These are phyloP conservation scores for Tragelaphus strepsiceros DNA, from an alignment of 2,113 vertebrate genomes.

Conservation along the genomic window DNA sequence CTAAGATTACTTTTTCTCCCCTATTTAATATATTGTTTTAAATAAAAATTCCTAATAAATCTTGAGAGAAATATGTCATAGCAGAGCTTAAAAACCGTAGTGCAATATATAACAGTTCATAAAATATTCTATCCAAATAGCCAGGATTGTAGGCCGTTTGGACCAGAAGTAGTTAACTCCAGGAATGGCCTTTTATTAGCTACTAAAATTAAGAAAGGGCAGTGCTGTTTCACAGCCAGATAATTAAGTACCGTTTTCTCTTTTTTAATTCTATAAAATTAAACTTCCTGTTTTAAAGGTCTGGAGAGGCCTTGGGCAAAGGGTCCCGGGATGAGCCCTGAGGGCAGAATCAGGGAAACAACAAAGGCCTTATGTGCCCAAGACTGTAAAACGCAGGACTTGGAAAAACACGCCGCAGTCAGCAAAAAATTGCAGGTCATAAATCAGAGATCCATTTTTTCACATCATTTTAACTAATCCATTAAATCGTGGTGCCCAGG, in stretches of 20 bases:
- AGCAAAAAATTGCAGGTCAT: conserved; percentile 85
- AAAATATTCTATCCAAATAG: conserved; percentile 84
- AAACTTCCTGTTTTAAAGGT: conserved; percentile 88
- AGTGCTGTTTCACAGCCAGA: conserved; percentile 87
- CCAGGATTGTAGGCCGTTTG: conserved; percentile 75
- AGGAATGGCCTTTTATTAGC: conserved; percentile 85
- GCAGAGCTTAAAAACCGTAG: conserved; percentile 82
- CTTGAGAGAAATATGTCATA: conserved; percentile 86
- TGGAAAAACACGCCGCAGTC: conserved; percentile 75
- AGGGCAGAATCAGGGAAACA: conserved; percentile 80
- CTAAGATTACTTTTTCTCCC: conserved; percentile 81
- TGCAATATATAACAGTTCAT: conserved; percentile 88
- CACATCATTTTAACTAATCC: conserved; percentile 85
- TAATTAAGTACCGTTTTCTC: conserved; percentile 88
- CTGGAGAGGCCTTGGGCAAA: conserved; percentile 80
- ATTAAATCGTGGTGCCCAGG: conserved; percentile 84
- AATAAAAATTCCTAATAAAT: conserved; percentile 88
- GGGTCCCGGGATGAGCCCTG: conserved; percentile 79
- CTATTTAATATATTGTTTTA: conserved; percentile 88
- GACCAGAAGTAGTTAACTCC: conserved; percentile 85
- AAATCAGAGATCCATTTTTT: conserved; percentile 87
- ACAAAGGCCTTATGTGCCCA: conserved; percentile 84
- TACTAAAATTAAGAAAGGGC: conserved; percentile 88
- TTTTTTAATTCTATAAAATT: conserved; percentile 89
- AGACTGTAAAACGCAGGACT: conserved; percentile 73